Evolutionary conservation across 2,797 vertebrate species (phyloP).

Genomic region (Parauchenoglanis punctatus): DNA sequence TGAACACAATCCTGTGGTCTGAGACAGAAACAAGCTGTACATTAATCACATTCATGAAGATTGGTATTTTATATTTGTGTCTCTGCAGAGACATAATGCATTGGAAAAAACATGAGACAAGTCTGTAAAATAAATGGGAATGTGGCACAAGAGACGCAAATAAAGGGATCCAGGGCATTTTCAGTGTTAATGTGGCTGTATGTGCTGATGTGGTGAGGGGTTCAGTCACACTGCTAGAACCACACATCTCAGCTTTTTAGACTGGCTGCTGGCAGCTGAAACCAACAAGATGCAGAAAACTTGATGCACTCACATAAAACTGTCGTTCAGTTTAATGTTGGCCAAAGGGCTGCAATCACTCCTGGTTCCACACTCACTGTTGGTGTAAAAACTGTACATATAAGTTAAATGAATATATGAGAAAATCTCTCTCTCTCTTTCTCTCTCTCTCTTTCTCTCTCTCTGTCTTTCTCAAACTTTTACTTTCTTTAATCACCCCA

Average conservation of each 20-base stretch:
- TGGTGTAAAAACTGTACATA: constrained; percentile 23
- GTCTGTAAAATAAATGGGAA: constrained; percentile 39
- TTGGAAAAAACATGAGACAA: constrained; percentile 15
- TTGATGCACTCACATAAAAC: constrained; percentile 25
- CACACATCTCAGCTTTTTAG: not conserved
- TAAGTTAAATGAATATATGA: constrained; percentile 16
- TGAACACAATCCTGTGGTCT: constrained; percentile 11
- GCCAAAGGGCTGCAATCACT: constrained; percentile 30
- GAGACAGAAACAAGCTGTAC: constrained; percentile 38
- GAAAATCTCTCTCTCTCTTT: not conserved
- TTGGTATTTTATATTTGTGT: constrained; percentile 38
- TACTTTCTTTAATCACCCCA: constrained; percentile 17
- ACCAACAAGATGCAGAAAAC: constrained; percentile 16
- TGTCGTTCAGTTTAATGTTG: constrained; percentile 16
- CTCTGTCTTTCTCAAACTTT: not conserved
- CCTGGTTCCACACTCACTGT: not conserved
- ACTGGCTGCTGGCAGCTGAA: not conserved
- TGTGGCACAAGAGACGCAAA: constrained; percentile 7
- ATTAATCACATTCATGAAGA: constrained; percentile 43
- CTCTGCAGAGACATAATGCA: constrained; percentile 33
- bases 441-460: not conserved
- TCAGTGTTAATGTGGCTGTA: constrained; percentile 27
- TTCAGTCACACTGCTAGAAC: constrained; percentile 16
- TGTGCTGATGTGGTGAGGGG: constrained; percentile 21
- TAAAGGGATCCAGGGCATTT: constrained; percentile 26